phyloP scores from a whole-genome alignment of 2,113 vertebrate genomes.

The Bambusicola thoracicus region DNA sequence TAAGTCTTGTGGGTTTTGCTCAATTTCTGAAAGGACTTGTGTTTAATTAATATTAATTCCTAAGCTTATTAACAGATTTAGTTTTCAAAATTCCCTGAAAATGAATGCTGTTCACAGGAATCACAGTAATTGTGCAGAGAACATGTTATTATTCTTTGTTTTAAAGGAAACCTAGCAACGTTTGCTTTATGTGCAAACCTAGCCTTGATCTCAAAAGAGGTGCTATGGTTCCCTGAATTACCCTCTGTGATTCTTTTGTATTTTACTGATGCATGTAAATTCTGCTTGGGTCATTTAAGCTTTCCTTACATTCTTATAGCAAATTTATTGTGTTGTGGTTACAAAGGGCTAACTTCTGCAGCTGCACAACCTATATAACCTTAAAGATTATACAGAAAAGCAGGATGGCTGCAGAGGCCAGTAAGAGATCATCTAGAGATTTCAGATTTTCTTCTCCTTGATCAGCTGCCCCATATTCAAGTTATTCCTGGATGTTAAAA shows the following conservation, averaged over 20 bases:
- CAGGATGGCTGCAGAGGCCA: neutral
- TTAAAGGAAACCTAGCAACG: constrained; percentile 65
- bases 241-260: neutral
- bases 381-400: neutral
- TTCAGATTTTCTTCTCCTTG: neutral
- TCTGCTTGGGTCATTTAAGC: neutral
- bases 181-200: constrained; percentile 34
- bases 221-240: neutral
- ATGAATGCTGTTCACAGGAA: constrained; percentile 36
- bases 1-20: neutral
- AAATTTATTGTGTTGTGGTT: neutral
- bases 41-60: constrained; percentile 47
- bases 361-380: rapidly evolving
- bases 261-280: neutral
- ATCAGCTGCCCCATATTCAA: neutral
- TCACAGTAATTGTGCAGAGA: constrained; percentile 36
- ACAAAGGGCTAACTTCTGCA: neutral
- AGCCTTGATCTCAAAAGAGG: neutral
- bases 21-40: constrained; percentile 10
- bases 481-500: neutral
- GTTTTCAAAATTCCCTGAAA: constrained; percentile 58
- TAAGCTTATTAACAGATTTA: constrained; percentile 59
- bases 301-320: neutral
- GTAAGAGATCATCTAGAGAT: neutral
- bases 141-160: constrained; percentile 37